These are phyloP conservation scores for Damaliscus lunatus DNA, from an alignment of 2,113 vertebrate genomes.

Conservation along the genomic window DNA sequence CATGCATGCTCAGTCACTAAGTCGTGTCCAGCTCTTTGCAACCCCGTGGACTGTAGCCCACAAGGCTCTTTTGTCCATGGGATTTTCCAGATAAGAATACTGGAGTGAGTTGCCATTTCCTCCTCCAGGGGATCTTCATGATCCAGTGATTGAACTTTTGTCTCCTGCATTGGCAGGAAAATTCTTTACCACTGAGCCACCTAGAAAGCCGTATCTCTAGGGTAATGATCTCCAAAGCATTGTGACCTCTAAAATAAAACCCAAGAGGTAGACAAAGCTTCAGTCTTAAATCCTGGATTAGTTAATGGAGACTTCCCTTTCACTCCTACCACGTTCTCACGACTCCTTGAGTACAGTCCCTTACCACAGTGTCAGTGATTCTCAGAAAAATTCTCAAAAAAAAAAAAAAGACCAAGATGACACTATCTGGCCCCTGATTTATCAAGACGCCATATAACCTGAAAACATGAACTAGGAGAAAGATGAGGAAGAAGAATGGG, in stretches of 20 bases:
- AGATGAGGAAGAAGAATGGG: background rate
- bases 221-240: background rate
- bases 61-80: background rate
- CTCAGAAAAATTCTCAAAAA: background rate
- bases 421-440: background rate
- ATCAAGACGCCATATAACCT: background rate
- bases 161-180: background rate
- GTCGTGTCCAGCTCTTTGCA: background rate
- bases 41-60: background rate
- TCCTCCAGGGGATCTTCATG: background rate
- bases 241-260: background rate
- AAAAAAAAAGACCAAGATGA: background rate
- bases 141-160: background rate
- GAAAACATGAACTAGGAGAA: slow-evolving; percentile 14
- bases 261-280: background rate
- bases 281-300: background rate
- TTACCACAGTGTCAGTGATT: background rate
- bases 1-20: fast-evolving
- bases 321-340: background rate
- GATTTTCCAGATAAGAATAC: background rate
- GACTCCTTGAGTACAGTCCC: background rate
- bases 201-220: background rate
- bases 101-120: background rate
- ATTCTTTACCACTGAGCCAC: background rate
- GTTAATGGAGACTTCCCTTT: background rate